phyloP scores from a whole-genome alignment of 2,888 invertebrate genomes.

The Aleiodes testaceus region DNA sequence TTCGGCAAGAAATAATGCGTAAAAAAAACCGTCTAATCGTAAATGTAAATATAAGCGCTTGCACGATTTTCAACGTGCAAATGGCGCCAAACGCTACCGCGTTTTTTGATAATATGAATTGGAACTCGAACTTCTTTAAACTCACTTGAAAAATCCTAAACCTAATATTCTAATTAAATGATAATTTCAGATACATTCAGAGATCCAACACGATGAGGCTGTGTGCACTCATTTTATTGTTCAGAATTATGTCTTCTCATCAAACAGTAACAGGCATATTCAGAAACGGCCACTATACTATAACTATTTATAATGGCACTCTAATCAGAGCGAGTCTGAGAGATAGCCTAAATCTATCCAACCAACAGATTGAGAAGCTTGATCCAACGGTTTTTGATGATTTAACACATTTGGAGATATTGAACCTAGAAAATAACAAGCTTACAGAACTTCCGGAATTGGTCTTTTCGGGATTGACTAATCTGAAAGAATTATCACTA shows the following conservation, averaged over 20 bases:
- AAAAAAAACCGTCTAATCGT: too few species aligned
- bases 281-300: slow-evolving; percentile 33
- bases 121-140: too few species aligned
- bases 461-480: slow-evolving; percentile 57
- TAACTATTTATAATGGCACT: slow-evolving; percentile 50
- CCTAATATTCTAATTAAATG: too few species aligned
- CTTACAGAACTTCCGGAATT: slow-evolving; percentile 53
- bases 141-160: too few species aligned
- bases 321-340: slow-evolving; percentile 47
- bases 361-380: slow-evolving; percentile 47
- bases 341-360: slow-evolving; percentile 49
- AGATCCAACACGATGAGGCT: too few species aligned
- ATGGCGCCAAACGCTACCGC: too few species aligned
- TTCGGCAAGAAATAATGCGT: too few species aligned
- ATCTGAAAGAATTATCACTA: slow-evolving; percentile 54
- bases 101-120: too few species aligned
- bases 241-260: too few species aligned
- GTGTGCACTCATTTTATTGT: neutral
- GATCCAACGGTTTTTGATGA: slow-evolving; percentile 50
- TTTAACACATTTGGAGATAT: slow-evolving; percentile 44
- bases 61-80: too few species aligned
- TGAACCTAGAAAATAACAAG: slow-evolving; percentile 56
- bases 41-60: too few species aligned
- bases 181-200: too few species aligned
- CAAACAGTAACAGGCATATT: slow-evolving; percentile 6